phyloP scores from a whole-genome alignment of 2,797 vertebrate species.

The Trachurus trachurus region DNA sequence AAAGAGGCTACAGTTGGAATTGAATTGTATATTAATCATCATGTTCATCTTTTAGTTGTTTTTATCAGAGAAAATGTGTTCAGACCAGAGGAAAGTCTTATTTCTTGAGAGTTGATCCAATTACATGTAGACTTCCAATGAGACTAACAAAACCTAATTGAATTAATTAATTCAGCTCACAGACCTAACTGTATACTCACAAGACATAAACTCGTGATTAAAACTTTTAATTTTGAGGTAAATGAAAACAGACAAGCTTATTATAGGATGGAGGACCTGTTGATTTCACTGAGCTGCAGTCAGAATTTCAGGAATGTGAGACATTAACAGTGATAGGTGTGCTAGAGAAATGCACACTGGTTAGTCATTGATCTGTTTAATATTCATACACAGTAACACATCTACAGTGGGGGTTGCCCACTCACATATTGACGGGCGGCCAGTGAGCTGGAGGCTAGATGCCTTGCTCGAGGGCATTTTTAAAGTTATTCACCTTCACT shows the following conservation, averaged over 20 bases:
- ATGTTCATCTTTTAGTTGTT: neutral
- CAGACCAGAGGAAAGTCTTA: neutral
- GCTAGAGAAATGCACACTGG: slow-evolving; percentile 2
- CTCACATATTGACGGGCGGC: slow-evolving; percentile 4
- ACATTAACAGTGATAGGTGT: neutral
- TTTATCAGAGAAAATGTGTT: neutral
- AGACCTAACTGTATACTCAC: neutral
- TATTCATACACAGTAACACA: slow-evolving; percentile 45
- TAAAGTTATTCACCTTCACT: neutral
- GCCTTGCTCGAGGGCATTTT: slow-evolving; percentile 20
- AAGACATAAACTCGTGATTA: slow-evolving; percentile 8
- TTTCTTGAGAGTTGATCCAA: neutral
- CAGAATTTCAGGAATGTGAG: neutral
- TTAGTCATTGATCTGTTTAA: slow-evolving; percentile 43
- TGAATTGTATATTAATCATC: neutral
- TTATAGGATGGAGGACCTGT: slow-evolving; percentile 14
- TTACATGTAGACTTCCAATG: slow-evolving; percentile 22
- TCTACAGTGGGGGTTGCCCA: slow-evolving; percentile 10
- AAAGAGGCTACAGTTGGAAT: neutral
- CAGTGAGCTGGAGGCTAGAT: slow-evolving; percentile 15
- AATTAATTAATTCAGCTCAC: neutral
- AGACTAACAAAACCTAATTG: slow-evolving; percentile 6
- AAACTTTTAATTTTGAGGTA: slow-evolving; percentile 4
- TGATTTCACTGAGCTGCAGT: slow-evolving; percentile 3
- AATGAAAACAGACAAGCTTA: neutral